Conservation (phyloP, 2,888 invertebrate genomes). For the Scotopteryx bipunctaria region DNA sequence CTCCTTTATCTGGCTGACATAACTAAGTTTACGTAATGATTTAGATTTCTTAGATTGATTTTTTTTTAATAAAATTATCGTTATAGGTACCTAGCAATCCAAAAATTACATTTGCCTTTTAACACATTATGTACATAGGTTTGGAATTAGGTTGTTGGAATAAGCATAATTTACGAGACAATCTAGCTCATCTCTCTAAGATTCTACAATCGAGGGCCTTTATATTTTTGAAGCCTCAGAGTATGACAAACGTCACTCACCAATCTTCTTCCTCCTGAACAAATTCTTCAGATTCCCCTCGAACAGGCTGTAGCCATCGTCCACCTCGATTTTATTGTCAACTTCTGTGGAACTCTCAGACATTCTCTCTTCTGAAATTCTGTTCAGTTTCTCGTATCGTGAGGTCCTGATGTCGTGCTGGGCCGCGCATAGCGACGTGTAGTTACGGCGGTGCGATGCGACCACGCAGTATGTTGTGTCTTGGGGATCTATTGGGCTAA, state of each 20-base stretch:
- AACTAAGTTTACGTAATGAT: too few relatives aligned
- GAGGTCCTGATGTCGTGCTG: slow-evolving; percentile 60
- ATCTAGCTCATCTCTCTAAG: too few relatives aligned
- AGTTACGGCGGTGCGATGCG: slow-evolving; percentile 68
- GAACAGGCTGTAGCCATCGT: slow-evolving; percentile 58
- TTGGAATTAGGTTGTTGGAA: too few relatives aligned
- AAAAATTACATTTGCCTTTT: too few relatives aligned
- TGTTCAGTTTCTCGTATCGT: slow-evolving; percentile 54
- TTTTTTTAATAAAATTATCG: not conserved
- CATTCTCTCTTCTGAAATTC: slow-evolving; percentile 40
- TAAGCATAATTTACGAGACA: too few relatives aligned
- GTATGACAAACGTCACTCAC: slow-evolving; percentile 54
- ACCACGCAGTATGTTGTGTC: slow-evolving; percentile 74
- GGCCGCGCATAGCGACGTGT: slow-evolving; percentile 74
- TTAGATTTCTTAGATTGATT: too few relatives aligned
- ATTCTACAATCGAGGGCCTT: too few relatives aligned
- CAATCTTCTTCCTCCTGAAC: slow-evolving; percentile 68
- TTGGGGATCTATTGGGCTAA: slow-evolving; percentile 76
- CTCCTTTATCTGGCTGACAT: too few relatives aligned
- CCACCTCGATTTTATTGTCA: slow-evolving; percentile 61
- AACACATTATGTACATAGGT: too few relatives aligned
- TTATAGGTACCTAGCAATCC: too few relatives aligned
- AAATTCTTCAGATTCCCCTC: slow-evolving; percentile 61
- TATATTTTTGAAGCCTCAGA: too few relatives aligned
- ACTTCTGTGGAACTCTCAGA: slow-evolving; percentile 46